Evolutionary conservation across 2,888 invertebrate genomes (phyloP).

Genomic region (Cyclophora punctaria): DNA sequence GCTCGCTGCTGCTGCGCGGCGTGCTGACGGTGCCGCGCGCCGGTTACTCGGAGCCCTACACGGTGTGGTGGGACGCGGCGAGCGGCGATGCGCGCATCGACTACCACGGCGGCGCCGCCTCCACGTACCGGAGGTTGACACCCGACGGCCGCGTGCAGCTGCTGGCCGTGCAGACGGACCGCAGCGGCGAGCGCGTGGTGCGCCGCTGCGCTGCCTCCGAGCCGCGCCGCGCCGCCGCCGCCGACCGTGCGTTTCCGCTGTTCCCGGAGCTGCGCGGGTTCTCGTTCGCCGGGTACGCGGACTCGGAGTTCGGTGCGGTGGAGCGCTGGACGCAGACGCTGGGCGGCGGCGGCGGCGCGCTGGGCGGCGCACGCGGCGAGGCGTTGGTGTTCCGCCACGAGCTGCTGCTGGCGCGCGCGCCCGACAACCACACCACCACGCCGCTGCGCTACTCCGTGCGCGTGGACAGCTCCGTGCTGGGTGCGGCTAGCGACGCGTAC

Average conservation of each 20-base stretch:
- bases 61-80: slow-evolving; percentile 47
- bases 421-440: slow-evolving; percentile 27
- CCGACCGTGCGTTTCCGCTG: slow-evolving; percentile 37
- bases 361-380: slow-evolving; percentile 48
- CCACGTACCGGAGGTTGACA: slow-evolving; percentile 33
- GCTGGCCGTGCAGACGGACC: slow-evolving; percentile 43
- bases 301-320: slow-evolving; percentile 25
- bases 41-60: slow-evolving; percentile 49
- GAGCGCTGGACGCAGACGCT: slow-evolving; percentile 39
- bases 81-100: slow-evolving; percentile 46
- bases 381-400: slow-evolving; percentile 46
- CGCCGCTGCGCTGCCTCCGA: slow-evolving; percentile 34
- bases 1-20: slow-evolving; percentile 36
- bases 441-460: slow-evolving; percentile 48
- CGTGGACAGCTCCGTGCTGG: slow-evolving; percentile 58
- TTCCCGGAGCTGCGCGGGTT: slow-evolving; percentile 45
- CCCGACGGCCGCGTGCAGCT: slow-evolving; percentile 34
- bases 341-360: slow-evolving; percentile 33
- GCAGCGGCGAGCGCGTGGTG: slow-evolving; percentile 30
- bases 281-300: slow-evolving; percentile 37
- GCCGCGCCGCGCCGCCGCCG: slow-evolving; percentile 20
- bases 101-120: slow-evolving; percentile 44
- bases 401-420: slow-evolving; percentile 36
- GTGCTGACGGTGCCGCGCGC: slow-evolving; percentile 43
- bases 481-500: slow-evolving; percentile 46